A percentile compares a stretch with the other conserved stretches of the same genome.
Conservation (phyloP, 1,140 invertebrate genomes). For the Linepithema humile region DNA sequence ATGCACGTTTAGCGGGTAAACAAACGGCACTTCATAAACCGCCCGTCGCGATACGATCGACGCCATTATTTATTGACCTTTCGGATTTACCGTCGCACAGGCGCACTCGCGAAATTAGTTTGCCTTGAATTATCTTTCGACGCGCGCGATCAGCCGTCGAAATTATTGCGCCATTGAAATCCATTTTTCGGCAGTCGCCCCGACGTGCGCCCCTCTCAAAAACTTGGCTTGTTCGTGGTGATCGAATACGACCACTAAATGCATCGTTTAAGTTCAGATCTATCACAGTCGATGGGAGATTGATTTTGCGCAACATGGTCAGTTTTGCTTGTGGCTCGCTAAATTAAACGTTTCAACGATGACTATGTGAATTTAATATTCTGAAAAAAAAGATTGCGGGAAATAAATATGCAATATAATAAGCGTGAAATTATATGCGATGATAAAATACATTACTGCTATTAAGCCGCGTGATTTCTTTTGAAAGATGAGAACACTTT, state of each 20-base stretch:
- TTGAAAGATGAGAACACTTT: constrained; percentile 2
- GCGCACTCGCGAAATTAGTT: constrained; percentile 69
- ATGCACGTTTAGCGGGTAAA: constrained; percentile 65
- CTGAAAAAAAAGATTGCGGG: neutral
- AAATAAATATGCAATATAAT: constrained; percentile 3
- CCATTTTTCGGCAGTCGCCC: constrained; percentile 53
- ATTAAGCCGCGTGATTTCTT: neutral
- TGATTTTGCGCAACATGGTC: too few relatives aligned
- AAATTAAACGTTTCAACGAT: neutral
- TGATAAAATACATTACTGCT: neutral
- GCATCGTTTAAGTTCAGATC: neutral
- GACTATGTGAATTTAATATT: neutral
- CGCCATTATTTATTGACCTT: constrained; percentile 71
- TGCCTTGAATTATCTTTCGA: constrained; percentile 70
- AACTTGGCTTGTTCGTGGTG: neutral
- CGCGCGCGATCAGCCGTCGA: constrained; percentile 48
- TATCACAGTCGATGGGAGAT: neutral
- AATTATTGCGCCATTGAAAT: constrained; percentile 71
- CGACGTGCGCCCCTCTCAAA: neutral
- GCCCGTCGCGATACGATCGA: constrained; percentile 65
- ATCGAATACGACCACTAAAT: neutral
- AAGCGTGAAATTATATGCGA: neutral
- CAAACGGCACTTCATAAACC: constrained; percentile 72
- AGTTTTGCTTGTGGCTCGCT: too few relatives aligned
- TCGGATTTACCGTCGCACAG: constrained; percentile 63